Evolutionary conservation across 2,797 vertebrate species (phyloP).

Genomic region (Aselliscus stoliczkanus): DNA sequence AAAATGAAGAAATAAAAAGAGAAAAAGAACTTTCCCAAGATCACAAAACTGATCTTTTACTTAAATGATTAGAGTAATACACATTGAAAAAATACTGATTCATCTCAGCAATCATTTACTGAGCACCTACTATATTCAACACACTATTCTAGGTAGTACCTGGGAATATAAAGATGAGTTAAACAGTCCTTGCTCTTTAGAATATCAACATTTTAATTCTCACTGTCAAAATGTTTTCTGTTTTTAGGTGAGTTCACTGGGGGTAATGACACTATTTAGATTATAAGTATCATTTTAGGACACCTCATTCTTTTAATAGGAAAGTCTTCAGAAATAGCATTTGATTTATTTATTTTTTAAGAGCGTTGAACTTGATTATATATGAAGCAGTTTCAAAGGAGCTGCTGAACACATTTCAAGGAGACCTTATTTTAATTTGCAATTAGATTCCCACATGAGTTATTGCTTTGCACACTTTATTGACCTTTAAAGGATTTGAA

Average conservation of each 20-base stretch:
- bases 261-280: neutral
- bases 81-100: neutral
- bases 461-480: neutral
- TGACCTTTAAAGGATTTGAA: neutral
- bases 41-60: neutral
- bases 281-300: neutral
- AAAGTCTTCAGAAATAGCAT: neutral
- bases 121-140: neutral
- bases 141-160: neutral
- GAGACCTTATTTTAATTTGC: neutral
- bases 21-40: neutral
- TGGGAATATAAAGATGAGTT: neutral
- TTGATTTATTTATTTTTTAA: neutral
- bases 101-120: neutral
- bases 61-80: neutral
- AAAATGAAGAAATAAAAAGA: neutral
- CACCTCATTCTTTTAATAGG: neutral
- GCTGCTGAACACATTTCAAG: neutral
- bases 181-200: neutral
- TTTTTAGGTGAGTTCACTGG: neutral
- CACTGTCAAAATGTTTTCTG: neutral
- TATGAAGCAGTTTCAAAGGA: neutral
- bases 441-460: neutral
- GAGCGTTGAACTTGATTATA: neutral
- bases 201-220: neutral